Evolutionary conservation across 2,797 vertebrate species (phyloP), one percentile per base, ranked within the genome.

Genomic region (Semaprochilodus insignis): DNA sequence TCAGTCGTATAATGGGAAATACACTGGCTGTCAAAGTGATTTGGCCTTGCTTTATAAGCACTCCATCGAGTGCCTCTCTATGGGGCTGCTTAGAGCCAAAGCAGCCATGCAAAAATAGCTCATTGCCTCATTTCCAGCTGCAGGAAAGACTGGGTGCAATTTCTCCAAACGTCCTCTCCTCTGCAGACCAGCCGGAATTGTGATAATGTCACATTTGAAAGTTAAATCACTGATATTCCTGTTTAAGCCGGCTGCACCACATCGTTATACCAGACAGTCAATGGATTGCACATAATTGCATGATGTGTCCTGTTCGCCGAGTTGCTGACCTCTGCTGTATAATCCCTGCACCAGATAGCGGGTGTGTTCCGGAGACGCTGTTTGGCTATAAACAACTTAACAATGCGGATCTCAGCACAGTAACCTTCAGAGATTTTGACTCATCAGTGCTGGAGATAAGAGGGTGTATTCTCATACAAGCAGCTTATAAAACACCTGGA

Each of bases 81-180:
- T 48, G 36, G n/a, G 25, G 15, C 57, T 44, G 74, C 57, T 62
- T 23, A 25, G 34, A 31, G 74, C 16, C 21, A 76, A 44, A 62
- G 8, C 74, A 62, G 23, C 11, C 55, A 25, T 60, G 73, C 73
- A 60, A 10, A 75, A 75, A 60, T 75, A 59, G 55, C 34, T 60
- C 34, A 23, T 16, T 44, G 10, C 73, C 34, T 60, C 73, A 75
- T 60, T 60, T 60, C 73, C 73, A 60, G 52, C 52, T 40, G 27
- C 31, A 40, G 54, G 54, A 59, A 57, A 44, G 27, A n/a, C 17
- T 60, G 31, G 31, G 34, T 11, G 14, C 27, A 15, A 36, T 75
- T 27, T 31, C 70, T 54, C 48, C 23, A 27, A 70, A 48, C 34
- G 66, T 40, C 65, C 31, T 66, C 69, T 40, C 65, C 31, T 66